Evolutionary conservation across 2,888 invertebrate genomes (phyloP), one percentile per base, ranked within the genome.

Genomic region (Mythimna impura): DNA sequence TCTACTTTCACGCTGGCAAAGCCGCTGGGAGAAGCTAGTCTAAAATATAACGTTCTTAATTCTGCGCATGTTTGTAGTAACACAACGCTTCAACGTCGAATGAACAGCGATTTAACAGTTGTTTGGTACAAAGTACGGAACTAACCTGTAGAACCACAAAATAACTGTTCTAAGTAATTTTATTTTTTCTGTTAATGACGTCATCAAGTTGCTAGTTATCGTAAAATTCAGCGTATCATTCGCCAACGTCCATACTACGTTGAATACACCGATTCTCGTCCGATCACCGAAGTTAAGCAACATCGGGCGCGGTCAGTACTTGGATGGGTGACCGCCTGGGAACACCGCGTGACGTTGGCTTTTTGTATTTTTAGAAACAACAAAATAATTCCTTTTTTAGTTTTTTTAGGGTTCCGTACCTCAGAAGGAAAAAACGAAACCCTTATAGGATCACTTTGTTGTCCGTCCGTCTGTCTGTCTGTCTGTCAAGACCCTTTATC

Each of bases 251-350:
- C 94, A 94, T 93, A 94, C 93, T 89, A 94, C 90, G 93, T 93
- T 94, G 93, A 94, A 93, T 84, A 93, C 94, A 94, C 94, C 93
- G 94, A 93, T 93, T 94, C 94, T 94, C 94, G 94, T 95, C 94
- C 94, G 94, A 95, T 95, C 94, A 95, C 94, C 94, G 94, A 94
- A 94, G 94, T 94, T 93, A 95, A 94, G 94, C 94, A 94, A 93
- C 94, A 91, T 94, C 93, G 94, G 94, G 94, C 94, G 94, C 89
- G 92, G 93, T 95, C 92, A 94, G 94, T 95, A 95, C 94, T 94
- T 95, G 93, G 94, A 94, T 95, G 94, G 94, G 94, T 94, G 94
- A 94, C 94, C 93, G 93, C 94, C 92, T 93, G 93, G 93, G 93
- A 94, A 93, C 93, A 94, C 93, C 91, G 86, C 92, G 93, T 93